Conservation (phyloP, 2,888 invertebrate species). For the Norana najaformis region DNA sequence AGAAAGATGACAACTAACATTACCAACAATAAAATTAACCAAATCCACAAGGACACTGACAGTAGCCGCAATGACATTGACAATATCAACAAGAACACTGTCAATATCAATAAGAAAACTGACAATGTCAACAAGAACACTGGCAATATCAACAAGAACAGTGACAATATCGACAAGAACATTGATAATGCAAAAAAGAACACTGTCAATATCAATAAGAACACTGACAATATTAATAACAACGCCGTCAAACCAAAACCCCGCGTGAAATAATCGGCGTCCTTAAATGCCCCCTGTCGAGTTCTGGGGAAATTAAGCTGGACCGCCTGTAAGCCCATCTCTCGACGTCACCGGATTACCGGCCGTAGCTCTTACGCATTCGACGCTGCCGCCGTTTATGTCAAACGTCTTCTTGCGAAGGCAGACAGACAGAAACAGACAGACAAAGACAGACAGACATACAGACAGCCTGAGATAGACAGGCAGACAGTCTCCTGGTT, state of each 20-base stretch:
- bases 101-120: neutral
- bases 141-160: neutral
- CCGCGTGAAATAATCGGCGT: neutral
- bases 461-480: neutral
- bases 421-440: neutral
- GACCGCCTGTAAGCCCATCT: neutral
- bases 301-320: neutral
- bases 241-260: neutral
- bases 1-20: no score
- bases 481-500: no score
- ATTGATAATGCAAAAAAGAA: neutral
- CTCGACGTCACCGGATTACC: neutral
- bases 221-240: neutral
- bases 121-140: neutral
- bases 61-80: no score
- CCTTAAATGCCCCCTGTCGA: neutral
- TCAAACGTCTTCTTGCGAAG: neutral
- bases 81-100: neutral
- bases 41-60: no score
- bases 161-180: neutral
- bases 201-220: neutral
- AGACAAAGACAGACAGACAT: neutral
- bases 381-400: neutral
- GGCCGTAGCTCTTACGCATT: neutral
- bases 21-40: no score